Percentiles rank a stretch among this genome's conserved stretches.
These are phyloP conservation scores for Erebia ligea DNA, from an alignment of 2,888 invertebrate genomes.

Conservation along the genomic window DNA sequence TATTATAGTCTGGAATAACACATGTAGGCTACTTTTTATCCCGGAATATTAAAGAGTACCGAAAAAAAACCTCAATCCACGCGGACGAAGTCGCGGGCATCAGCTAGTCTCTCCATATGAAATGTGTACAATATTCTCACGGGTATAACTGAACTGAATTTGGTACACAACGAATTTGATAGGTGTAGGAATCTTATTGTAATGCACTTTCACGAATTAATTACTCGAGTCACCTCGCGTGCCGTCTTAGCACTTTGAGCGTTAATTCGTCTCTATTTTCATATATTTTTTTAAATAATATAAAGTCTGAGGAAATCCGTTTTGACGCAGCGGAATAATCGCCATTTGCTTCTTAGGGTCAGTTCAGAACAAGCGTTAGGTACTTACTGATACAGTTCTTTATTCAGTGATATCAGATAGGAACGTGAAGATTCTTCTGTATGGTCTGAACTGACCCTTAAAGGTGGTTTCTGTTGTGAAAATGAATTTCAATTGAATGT, in stretches of 20 bases:
- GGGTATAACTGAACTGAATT: constrained; percentile 22
- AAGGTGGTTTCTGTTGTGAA: no score
- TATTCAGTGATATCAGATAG: no score
- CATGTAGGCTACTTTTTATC: no score
- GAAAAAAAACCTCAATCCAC: no score
- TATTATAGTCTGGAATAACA: no score
- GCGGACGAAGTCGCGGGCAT: no score
- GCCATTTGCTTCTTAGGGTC: neutral
- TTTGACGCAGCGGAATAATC: neutral
- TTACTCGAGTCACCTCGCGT: constrained; percentile 27
- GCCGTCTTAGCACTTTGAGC: neutral
- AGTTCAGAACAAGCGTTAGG: no score
- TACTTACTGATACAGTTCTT: no score
- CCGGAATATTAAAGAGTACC: no score
- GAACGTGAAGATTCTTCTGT: no score
- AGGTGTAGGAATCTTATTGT: constrained; percentile 32
- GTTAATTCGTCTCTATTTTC: constrained; percentile 10
- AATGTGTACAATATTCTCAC: constrained; percentile 24
- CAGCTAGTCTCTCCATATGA: neutral
- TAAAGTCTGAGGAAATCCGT: neutral
- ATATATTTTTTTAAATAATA: neutral
- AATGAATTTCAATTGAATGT: no score
- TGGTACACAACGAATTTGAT: constrained; percentile 38
- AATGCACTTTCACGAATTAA: constrained; percentile 43
- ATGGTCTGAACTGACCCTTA: no score